Conservation (phyloP, 2,888 invertebrate species). For the Choreutis nemorana region DNA sequence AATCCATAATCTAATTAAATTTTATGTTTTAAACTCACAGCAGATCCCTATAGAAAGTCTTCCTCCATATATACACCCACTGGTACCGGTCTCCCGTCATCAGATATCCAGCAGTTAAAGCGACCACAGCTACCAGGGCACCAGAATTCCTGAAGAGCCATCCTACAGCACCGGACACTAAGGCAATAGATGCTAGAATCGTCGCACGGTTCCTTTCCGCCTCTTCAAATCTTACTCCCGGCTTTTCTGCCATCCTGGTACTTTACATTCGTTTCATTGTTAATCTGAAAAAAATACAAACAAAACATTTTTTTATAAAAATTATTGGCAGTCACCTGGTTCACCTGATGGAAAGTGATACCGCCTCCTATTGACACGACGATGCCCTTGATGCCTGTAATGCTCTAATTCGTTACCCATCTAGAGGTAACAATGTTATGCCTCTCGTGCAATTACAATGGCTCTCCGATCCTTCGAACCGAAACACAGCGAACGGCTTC, state of each 20-base stretch:
- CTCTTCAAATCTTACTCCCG: constrained; percentile 48
- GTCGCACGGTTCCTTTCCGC: constrained; percentile 34
- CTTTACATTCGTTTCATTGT: constrained; percentile 11
- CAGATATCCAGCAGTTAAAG: constrained; percentile 30
- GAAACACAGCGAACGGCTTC: too few species aligned
- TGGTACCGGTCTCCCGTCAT: constrained; percentile 54
- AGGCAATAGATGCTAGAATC: constrained; percentile 29
- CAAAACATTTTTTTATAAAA: neutral
- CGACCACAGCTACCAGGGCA: constrained; percentile 23
- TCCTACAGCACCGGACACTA: constrained; percentile 21
- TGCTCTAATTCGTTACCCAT: too few species aligned
- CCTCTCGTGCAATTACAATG: too few species aligned
- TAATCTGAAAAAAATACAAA: constrained; percentile 7
- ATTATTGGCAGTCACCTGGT: too few species aligned
- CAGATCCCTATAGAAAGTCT: constrained; percentile 43
- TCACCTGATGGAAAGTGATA: too few species aligned
- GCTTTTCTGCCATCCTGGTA: constrained; percentile 51
- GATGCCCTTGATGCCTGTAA: too few species aligned
- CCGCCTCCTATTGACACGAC: too few species aligned
- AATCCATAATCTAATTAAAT: neutral
- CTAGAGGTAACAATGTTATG: too few species aligned
- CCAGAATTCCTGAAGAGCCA: constrained; percentile 31
- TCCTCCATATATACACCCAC: constrained; percentile 55
- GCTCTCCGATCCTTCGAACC: too few species aligned
- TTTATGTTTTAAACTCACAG: too few species aligned